Conservation (phyloP, 2,797 vertebrate species). For the Epinephelus malabaricus region DNA sequence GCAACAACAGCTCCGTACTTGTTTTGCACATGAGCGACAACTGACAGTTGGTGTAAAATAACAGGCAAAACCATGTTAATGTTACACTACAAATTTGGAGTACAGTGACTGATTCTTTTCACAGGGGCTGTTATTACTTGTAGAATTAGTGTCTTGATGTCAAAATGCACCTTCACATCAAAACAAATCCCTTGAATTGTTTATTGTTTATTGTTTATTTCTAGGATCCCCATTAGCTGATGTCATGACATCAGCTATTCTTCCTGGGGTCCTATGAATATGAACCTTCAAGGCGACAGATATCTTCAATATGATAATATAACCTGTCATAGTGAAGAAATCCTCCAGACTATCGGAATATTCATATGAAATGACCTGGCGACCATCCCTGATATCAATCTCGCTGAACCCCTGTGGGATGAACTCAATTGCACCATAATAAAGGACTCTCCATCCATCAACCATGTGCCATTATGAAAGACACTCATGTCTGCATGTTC, state of each 20-base stretch:
- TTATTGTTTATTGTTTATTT: too few relatives aligned
- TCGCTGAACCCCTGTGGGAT: background rate
- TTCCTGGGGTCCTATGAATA: background rate
- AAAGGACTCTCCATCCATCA: conserved; percentile 27
- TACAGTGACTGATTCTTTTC: background rate
- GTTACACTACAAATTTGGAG: background rate
- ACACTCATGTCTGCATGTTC: conserved; percentile 13
- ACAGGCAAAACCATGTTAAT: background rate
- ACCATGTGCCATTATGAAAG: conserved; percentile 21
- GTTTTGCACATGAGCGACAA: background rate
- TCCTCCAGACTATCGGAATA: background rate
- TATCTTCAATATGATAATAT: background rate
- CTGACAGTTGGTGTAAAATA: background rate
- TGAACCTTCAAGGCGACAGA: background rate
- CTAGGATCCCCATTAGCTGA: too few relatives aligned
- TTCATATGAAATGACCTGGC: conserved; percentile 16
- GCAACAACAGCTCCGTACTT: background rate
- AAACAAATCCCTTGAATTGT: background rate
- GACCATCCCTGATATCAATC: conserved; percentile 18
- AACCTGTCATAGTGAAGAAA: background rate
- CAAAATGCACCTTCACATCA: background rate
- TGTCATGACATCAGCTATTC: too few relatives aligned
- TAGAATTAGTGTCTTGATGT: background rate
- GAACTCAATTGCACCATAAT: conserved; percentile 10
- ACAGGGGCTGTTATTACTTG: background rate